These are phyloP conservation scores for Hystrix cristata DNA, from an alignment of 2,113 vertebrate species.

Conservation along the genomic window DNA sequence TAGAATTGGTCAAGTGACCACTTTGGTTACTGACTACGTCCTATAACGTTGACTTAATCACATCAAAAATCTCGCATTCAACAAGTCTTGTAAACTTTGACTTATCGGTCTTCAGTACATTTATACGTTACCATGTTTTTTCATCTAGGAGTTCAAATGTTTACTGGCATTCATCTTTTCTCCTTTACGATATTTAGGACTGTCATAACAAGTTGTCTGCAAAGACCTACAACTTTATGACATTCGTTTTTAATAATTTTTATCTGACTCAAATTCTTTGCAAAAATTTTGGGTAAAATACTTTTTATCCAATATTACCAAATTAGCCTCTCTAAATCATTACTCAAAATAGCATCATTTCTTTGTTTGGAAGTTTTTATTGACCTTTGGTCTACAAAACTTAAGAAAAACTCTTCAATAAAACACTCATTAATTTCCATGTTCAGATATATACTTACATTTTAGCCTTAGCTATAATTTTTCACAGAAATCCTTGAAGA, in stretches of 20 bases:
- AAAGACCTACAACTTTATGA: not conserved
- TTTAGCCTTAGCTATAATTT: not conserved
- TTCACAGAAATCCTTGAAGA: not conserved
- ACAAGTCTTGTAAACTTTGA: not conserved
- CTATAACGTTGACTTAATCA: not conserved
- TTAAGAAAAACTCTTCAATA: not conserved
- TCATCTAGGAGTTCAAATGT: not conserved
- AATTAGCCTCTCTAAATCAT: not conserved
- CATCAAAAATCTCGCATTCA: not conserved
- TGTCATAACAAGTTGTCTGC: not conserved
- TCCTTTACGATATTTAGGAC: not conserved
- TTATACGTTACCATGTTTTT: not conserved
- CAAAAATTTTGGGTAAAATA: not conserved
- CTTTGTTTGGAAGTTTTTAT: not conserved
- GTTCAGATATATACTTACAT: not conserved
- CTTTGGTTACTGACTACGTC: not conserved
- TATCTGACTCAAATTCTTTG: conserved; percentile 12
- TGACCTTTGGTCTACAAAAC: not conserved
- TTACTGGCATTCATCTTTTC: not conserved
- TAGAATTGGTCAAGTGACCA: not conserved
- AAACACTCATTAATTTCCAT: not conserved
- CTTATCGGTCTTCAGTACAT: not conserved
- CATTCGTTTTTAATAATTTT: not conserved
- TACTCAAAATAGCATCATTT: not conserved
- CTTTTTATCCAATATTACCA: not conserved